These are phyloP conservation scores for Lepisosteus osseus DNA, from an alignment of 2,113 vertebrate species.

Conservation along the genomic window DNA sequence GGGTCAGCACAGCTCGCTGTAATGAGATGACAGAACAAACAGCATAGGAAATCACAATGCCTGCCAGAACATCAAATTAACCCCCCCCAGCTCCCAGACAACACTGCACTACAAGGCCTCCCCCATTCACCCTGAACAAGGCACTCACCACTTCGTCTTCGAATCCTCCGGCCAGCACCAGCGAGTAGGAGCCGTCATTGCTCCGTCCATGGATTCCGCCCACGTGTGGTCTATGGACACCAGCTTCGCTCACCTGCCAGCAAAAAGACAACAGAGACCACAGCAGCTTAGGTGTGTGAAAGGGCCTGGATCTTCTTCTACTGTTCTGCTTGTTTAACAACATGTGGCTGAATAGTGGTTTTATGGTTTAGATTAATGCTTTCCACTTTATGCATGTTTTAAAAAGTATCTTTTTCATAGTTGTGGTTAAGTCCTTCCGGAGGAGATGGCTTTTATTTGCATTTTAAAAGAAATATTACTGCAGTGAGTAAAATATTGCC, in stretches of 20 bases:
- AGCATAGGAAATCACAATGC: slow-evolving; percentile 12
- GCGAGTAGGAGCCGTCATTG: slow-evolving; percentile 93
- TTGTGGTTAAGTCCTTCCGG: too few relatives aligned
- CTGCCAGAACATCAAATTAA: neutral
- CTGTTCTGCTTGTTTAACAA: too few relatives aligned
- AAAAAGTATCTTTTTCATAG: too few relatives aligned
- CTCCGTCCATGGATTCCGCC: slow-evolving; percentile 96
- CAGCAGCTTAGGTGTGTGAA: too few relatives aligned
- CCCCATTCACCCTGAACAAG: slow-evolving; percentile 7
- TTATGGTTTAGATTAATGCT: too few relatives aligned
- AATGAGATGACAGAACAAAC: slow-evolving; percentile 12
- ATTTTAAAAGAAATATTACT: too few relatives aligned
- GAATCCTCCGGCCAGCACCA: slow-evolving; percentile 95
- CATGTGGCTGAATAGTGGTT: too few relatives aligned
- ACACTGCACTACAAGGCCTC: neutral
- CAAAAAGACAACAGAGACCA: slow-evolving; percentile 15
- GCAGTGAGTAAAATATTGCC: too few relatives aligned
- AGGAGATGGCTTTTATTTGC: too few relatives aligned
- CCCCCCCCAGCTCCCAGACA: neutral
- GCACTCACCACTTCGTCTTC: slow-evolving; percentile 96
- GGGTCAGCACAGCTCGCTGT: neutral
- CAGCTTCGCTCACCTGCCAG: slow-evolving; percentile 91
- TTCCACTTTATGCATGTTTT: too few relatives aligned
- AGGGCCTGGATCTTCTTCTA: too few relatives aligned
- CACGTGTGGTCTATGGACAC: slow-evolving; percentile 94